Conservation (phyloP, 2,113 vertebrate species). For the Melanerpes aurifrons region DNA sequence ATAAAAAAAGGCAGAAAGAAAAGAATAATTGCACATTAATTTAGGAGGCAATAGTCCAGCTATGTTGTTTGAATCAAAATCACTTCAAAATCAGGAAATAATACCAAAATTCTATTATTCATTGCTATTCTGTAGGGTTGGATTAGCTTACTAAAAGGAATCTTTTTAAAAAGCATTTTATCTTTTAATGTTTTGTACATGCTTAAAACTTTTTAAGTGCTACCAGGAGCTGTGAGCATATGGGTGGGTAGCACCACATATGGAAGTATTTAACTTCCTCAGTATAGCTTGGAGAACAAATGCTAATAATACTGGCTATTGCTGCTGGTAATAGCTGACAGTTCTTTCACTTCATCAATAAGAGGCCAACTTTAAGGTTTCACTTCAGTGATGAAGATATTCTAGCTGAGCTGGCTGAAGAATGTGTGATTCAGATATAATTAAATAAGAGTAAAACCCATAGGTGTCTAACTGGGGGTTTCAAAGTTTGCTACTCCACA, state of each 20-base stretch:
- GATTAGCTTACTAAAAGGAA: background rate
- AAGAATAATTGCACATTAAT: background rate
- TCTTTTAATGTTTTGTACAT: background rate
- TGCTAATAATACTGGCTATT: conserved; percentile 8
- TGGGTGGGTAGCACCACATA: conserved; percentile 22
- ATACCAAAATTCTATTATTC: background rate
- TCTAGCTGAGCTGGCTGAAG: background rate
- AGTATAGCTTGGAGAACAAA: conserved; percentile 25
- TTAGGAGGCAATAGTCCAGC: background rate
- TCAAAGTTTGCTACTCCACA: background rate
- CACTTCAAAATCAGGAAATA: background rate
- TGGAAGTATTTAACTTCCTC: conserved; percentile 16
- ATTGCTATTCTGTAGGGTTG: background rate
- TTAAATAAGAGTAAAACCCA: background rate
- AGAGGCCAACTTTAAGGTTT: background rate
- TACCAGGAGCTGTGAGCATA: conserved; percentile 35
- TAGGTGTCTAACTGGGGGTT: background rate
- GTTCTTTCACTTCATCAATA: background rate
- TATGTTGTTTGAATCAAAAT: background rate
- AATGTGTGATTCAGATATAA: background rate
- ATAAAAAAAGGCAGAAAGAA: too few species aligned
- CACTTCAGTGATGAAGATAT: conserved; percentile 3
- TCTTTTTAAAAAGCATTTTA: background rate
- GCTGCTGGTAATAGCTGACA: conserved; percentile 19
- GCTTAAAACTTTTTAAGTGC: conserved; percentile 3